Evolutionary conservation across 2,113 vertebrate genomes (phyloP).

Genomic region (Hemiprocne comata): DNA sequence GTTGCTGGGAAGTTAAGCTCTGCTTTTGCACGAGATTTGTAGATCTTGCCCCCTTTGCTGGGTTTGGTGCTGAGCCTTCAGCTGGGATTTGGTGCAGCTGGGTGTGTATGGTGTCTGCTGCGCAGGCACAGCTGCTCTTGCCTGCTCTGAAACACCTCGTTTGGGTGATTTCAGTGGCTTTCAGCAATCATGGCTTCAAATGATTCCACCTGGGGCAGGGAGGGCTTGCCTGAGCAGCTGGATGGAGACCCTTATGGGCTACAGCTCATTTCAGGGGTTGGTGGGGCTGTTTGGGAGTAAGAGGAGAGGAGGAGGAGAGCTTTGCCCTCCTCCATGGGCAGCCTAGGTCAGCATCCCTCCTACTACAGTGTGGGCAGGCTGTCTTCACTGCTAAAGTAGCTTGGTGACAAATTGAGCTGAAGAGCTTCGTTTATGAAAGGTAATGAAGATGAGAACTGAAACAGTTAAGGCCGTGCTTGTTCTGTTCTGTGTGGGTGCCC

Average conservation of each 20-base stretch:
- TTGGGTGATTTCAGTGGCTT: background rate
- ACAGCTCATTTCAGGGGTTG: rapidly evolving
- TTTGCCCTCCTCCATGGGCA: background rate
- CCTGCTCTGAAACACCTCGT: background rate
- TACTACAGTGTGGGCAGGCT: rapidly evolving
- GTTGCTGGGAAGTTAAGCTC: background rate
- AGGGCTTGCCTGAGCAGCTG: background rate
- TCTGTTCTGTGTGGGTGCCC: background rate
- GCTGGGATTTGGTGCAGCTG: background rate
- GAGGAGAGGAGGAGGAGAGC: background rate
- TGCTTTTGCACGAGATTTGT: background rate
- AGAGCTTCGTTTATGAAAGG: background rate
- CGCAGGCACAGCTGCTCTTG: background rate
- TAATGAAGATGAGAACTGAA: rapidly evolving
- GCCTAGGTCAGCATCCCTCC: background rate
- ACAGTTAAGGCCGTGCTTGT: rapidly evolving
- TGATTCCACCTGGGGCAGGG: background rate
- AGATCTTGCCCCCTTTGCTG: background rate
- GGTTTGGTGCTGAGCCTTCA: background rate
- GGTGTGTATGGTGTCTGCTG: background rate
- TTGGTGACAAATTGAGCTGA: background rate
- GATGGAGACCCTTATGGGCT: background rate
- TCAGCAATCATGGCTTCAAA: background rate
- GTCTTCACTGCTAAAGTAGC: rapidly evolving
- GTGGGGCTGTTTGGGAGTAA: background rate